Evolutionary conservation across 37 sponge, comb jelly and placozoan species (phyloP), one percentile per base, ranked within the genome.

Genomic region (Aplysina aerophoba): DNA sequence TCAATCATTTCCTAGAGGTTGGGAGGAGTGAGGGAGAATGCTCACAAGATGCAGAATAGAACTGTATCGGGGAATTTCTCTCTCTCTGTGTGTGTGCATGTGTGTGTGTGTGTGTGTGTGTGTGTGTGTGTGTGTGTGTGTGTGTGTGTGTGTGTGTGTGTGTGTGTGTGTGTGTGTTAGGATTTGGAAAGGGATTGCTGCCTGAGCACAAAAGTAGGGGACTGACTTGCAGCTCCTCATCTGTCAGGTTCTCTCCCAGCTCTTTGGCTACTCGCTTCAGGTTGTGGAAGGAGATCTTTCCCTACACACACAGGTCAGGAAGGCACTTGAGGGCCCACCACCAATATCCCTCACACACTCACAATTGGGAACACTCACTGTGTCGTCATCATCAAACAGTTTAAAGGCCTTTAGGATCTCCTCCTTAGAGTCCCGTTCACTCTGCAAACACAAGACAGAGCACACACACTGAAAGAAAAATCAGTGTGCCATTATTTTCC

Each of bases 211-310:
- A 19, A 11, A 24, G 25, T 40, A 50, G 30, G 44, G 15, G 44
- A 54, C 79, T 58, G 55, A 96, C 97, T 90, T 96, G 98, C 17
- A 97, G 82, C 81, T 97, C 96, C 86, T 98, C 96, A 87, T 94
- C 99, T 34, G 99, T 98, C 38, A 98, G 80, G 60, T 96, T 98
- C 68, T 98, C 99, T 44, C 99, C 99, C 13, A 98, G 86, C 81
- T 98, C 99, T 80, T 98, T 98, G 21, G 97, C 97, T 27, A 98
- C 99, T 78, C 99, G 87, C 84, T 98, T 98, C 81, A 98, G 82
- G 54, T 98, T 98, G 41, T 94, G 92, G 64, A 98, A 98, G 15
- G 97, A 96, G 65, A 98, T 98, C 72, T 96, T 96, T 0, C 99
- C 99, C 97, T 96, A 62, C 57, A 63, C 0, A 27, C 20, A 4